Evolutionary conservation across 2,888 invertebrate genomes (phyloP).

Genomic region (Protodeltote pygarga): DNA sequence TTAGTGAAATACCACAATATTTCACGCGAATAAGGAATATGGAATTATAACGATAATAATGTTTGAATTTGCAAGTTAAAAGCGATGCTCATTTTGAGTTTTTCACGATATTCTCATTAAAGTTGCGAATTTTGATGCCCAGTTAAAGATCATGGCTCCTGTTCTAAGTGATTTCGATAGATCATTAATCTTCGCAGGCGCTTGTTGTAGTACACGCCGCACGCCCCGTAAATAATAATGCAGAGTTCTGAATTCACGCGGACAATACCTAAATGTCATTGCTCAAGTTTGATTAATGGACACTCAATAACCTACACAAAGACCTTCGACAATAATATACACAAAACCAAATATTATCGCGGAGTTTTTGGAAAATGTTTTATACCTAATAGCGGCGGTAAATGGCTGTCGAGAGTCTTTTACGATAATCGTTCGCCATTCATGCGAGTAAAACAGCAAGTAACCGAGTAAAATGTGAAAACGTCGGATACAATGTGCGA

Average conservation of each 20-base stretch:
- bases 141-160: slow-evolving; percentile 20
- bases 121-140: slow-evolving; percentile 18
- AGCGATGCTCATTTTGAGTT: no score
- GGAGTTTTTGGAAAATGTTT: slow-evolving; percentile 28
- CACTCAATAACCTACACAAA: slow-evolving; percentile 51
- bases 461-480: slow-evolving; percentile 17
- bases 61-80: no score
- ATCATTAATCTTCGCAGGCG: slow-evolving; percentile 61
- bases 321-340: slow-evolving; percentile 37
- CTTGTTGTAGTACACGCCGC: slow-evolving; percentile 52
- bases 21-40: no score
- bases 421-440: slow-evolving; percentile 33
- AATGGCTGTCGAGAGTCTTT: slow-evolving; percentile 28
- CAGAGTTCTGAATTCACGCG: slow-evolving; percentile 55
- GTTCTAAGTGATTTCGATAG: slow-evolving; percentile 48
- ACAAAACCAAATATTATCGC: slow-evolving; percentile 38
- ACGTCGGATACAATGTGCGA: slow-evolving; percentile 12
- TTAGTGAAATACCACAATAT: slow-evolving; percentile 13
- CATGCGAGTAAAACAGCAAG: slow-evolving; percentile 27
- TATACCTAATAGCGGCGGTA: slow-evolving; percentile 26
- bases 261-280: slow-evolving; percentile 64
- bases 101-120: no score
- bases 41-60: no score
- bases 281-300: slow-evolving; percentile 69
- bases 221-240: slow-evolving; percentile 60